These are phyloP conservation scores for Orchesella cincta DNA, from an alignment of 1,140 invertebrate genomes.

Conservation along the genomic window DNA sequence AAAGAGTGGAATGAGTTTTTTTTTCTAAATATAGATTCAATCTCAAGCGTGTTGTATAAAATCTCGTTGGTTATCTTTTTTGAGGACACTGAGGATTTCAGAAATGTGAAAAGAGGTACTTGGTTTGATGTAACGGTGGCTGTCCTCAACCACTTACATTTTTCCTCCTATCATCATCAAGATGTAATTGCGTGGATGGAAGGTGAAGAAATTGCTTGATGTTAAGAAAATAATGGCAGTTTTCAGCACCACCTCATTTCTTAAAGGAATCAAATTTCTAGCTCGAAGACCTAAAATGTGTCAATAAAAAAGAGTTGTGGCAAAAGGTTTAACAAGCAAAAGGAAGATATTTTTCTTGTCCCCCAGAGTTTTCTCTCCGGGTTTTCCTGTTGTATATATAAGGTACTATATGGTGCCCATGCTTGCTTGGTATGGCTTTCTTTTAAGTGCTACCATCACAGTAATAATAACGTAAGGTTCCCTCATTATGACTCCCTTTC, in stretches of 20 bases:
- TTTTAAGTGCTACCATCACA: not conserved
- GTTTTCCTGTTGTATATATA: no score
- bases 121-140: no score
- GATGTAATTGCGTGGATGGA: not conserved
- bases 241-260: not conserved
- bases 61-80: no score
- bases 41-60: no score
- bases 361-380: no score
- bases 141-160: no score
- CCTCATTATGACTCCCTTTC: not conserved
- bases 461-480: not conserved
- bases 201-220: not conserved
- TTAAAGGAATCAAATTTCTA: not conserved
- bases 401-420: no score
- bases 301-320: not conserved
- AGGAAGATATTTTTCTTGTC: not conserved
- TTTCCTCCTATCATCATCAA: not conserved
- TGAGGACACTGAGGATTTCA: no score
- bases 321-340: not conserved
- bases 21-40: no score
- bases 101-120: no score
- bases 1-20: no score
- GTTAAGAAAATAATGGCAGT: not conserved
- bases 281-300: not conserved
- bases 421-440: not conserved